Evolutionary conservation across 2,888 invertebrate species (phyloP), one percentile per base, ranked within the genome.

Genomic region (Tiliacea aurago): DNA sequence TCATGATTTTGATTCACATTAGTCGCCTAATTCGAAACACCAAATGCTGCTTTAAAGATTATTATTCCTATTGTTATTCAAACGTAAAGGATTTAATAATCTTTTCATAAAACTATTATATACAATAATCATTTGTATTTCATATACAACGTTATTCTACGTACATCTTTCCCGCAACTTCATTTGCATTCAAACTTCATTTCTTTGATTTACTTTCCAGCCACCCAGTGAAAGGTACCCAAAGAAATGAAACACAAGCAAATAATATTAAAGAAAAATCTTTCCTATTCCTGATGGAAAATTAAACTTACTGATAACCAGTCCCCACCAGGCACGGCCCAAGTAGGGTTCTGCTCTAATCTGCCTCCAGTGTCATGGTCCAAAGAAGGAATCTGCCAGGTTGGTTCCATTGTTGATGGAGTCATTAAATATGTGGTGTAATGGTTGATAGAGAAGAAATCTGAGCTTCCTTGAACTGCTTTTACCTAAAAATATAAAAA

Each of bases 401-500:
- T 73, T 0, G 88, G 76, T 53, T 94, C 93, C 87, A 90, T 90
- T 4, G 84, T 68, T 0, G 93, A 93, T 18, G 94, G 93, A 0
- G 95, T 95, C 87, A 93, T 93, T 37, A 95, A 56, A 56, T 83
- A 92, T 0, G 95, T 92, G 0, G 97, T 96, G 87, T 97, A 97
- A 84, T 97, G 96, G 85, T 97, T 97, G 28, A 97, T 83, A 0
- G 97, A 97, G 68, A 97, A 95, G 89, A 97, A 97, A 86, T 97
- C 97, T 1, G 96, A 94, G 66, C 96, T 94, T 10, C 95, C 95
- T 64, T 88, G 90, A 23, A 96, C 45, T 74, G 89, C 82, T 23
- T 87, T 86, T 80, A 88, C 93, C 97, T 96, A 83, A 68, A 67
- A 45, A 23, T 68, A n/a, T 5, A 43, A 20, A 33, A 1, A 20